These are phyloP conservation scores for Luperina testacea DNA, from an alignment of 2,888 invertebrate genomes.

Conservation along the genomic window DNA sequence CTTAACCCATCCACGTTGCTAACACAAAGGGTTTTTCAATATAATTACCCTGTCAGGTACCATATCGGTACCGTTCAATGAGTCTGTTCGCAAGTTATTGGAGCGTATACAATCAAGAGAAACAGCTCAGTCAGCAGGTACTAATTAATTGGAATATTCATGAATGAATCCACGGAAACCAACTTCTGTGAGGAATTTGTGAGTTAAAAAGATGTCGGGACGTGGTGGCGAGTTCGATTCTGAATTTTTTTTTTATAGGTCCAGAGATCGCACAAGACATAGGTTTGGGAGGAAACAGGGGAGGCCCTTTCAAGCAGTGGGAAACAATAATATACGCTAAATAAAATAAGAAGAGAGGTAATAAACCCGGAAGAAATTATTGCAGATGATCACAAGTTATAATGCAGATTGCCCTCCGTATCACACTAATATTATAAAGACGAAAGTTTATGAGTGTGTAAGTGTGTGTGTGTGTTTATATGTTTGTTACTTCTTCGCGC, in stretches of 20 bases:
- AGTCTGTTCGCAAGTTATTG: slow-evolving; percentile 29
- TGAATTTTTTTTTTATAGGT: neutral
- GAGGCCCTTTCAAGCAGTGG: neutral
- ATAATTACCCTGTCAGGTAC: slow-evolving; percentile 42
- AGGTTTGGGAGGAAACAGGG: neutral
- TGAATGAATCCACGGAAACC: slow-evolving; percentile 17
- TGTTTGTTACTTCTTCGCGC: no score
- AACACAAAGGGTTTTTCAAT: slow-evolving; percentile 29
- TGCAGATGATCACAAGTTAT: no score
- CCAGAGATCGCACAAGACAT: neutral
- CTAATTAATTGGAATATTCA: slow-evolving; percentile 63
- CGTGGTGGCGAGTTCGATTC: neutral
- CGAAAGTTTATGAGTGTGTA: no score
- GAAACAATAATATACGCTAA: neutral
- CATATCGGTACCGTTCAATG: slow-evolving; percentile 25
- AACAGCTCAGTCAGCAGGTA: slow-evolving; percentile 49
- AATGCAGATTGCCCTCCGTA: neutral
- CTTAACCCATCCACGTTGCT: neutral
- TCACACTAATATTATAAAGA: no score
- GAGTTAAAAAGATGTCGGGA: neutral
- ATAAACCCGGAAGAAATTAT: no score
- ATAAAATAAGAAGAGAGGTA: neutral
- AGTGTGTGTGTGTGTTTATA: no score
- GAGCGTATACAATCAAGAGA: slow-evolving; percentile 42
- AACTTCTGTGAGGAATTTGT: slow-evolving; percentile 26